Percentiles rank a stretch among this genome's conserved stretches.
Evolutionary conservation across 1,140 invertebrate genomes (phyloP).

Genomic region (Panagrolaimus sp.): DNA sequence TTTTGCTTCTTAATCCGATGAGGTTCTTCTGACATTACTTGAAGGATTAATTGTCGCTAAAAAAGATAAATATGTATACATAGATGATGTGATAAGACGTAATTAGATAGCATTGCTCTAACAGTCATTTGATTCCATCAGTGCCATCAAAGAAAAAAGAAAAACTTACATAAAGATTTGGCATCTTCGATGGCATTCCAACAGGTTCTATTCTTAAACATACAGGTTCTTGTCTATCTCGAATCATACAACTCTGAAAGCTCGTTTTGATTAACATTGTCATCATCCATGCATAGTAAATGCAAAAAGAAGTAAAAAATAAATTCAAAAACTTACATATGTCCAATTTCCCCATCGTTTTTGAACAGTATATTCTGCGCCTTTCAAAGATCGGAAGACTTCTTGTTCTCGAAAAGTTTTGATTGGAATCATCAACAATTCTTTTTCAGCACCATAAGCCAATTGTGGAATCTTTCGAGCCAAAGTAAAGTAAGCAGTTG

Average conservation of each 20-base stretch:
- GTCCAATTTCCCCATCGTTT: slow-evolving; percentile 13
- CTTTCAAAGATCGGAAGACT: not conserved
- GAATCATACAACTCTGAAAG: not conserved
- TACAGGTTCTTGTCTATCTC: not conserved
- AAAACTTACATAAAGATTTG: not conserved
- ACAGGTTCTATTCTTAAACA: not conserved
- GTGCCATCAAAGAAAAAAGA: no score
- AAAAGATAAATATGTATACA: not conserved
- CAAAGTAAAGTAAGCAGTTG: not conserved
- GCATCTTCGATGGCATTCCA: slow-evolving; percentile 1
- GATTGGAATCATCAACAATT: not conserved
- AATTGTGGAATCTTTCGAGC: slow-evolving; percentile 4
- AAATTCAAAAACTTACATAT: not conserved
- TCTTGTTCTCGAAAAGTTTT: not conserved
- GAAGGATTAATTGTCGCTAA: slow-evolving; percentile 2
- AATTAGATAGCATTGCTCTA: no score
- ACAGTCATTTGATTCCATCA: no score
- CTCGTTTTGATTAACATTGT: no score
- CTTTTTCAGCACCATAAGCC: not conserved
- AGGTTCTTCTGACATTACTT: not conserved
- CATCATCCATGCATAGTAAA: no score
- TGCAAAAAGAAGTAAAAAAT: no score
- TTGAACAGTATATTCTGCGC: not conserved
- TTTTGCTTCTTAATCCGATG: not conserved
- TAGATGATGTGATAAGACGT: no score